These are phyloP conservation scores for Habropoda laboriosa DNA, from an alignment of 1,140 invertebrate species.

Conservation along the genomic window DNA sequence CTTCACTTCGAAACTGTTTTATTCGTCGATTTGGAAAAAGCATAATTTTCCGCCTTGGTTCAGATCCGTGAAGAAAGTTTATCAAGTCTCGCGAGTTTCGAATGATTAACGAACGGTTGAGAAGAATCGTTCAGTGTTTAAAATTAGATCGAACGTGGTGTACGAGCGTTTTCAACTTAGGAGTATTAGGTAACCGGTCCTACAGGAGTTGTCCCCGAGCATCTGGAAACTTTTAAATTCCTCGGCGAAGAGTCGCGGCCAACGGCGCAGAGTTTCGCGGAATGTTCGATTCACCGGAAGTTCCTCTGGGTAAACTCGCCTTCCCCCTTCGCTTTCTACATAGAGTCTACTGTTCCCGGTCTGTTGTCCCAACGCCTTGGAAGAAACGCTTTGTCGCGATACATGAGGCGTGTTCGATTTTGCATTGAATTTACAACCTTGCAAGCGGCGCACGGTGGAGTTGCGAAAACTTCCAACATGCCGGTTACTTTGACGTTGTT, in stretches of 20 bases:
- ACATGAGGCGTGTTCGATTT: neutral
- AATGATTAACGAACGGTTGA: neutral
- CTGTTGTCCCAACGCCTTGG: neutral
- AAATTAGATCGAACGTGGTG: neutral
- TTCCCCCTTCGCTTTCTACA: neutral
- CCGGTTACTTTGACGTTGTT: neutral
- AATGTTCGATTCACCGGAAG: slow-evolving; percentile 37
- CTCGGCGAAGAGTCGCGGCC: neutral
- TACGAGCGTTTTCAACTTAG: neutral
- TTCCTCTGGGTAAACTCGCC: slow-evolving; percentile 10
- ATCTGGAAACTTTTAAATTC: slow-evolving; percentile 38
- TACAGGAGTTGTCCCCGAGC: neutral
- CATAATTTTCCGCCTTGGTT: too few species aligned
- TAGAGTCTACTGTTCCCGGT: neutral
- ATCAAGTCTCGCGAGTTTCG: too few species aligned
- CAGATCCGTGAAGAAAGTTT: too few species aligned
- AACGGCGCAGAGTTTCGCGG: slow-evolving; percentile 2
- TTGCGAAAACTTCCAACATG: neutral
- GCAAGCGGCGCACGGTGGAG: neutral
- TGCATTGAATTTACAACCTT: neutral
- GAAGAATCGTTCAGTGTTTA: neutral
- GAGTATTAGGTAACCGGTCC: neutral
- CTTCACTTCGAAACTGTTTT: too few species aligned
- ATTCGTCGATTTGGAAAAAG: too few species aligned
- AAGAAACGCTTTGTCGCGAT: slow-evolving; percentile 7